A percentile compares a stretch with the other conserved stretches of the same genome.
These are phyloP conservation scores for Psilanteris sp. DNA, from an alignment of 1,140 invertebrate species.

Conservation along the genomic window DNA sequence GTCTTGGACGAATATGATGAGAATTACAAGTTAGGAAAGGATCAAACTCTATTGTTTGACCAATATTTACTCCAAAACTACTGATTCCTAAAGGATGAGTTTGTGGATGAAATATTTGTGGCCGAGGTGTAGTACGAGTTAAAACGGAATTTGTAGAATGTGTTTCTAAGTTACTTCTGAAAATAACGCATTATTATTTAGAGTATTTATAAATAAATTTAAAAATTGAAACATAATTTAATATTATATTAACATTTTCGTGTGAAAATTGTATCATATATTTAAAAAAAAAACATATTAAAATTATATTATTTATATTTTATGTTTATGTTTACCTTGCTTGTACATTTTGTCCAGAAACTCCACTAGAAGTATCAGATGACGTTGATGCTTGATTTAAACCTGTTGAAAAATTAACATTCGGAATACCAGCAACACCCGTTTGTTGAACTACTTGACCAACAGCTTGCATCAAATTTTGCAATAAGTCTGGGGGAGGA, in stretches of 20 bases:
- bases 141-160: conserved; percentile 68
- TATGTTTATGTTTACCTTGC: conserved; percentile 70
- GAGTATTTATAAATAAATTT: too few relatives aligned
- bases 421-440: conserved; percentile 45
- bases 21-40: conserved; percentile 86
- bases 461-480: conserved; percentile 83
- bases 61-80: conserved; percentile 75
- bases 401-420: conserved; percentile 34
- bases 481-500: conserved; percentile 80
- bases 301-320: too few relatives aligned
- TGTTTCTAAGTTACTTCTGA: conserved; percentile 82
- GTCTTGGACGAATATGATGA: conserved; percentile 82
- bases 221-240: too few relatives aligned
- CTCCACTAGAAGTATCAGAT: conserved; percentile 59
- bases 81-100: conserved; percentile 64
- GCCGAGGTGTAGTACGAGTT: conserved; percentile 81
- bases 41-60: conserved; percentile 81
- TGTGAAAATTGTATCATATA: too few relatives aligned
- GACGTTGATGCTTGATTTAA: conserved; percentile 8
- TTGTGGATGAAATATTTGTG: conserved; percentile 81
- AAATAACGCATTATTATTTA: conserved; percentile 28
- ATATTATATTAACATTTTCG: too few relatives aligned
- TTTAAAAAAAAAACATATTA: not conserved
- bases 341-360: conserved; percentile 80
- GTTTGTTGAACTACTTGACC: conserved; percentile 66